These are phyloP conservation scores for Heteromyza rotundicornis DNA, from an alignment of 2,888 invertebrate species.

Conservation along the genomic window DNA sequence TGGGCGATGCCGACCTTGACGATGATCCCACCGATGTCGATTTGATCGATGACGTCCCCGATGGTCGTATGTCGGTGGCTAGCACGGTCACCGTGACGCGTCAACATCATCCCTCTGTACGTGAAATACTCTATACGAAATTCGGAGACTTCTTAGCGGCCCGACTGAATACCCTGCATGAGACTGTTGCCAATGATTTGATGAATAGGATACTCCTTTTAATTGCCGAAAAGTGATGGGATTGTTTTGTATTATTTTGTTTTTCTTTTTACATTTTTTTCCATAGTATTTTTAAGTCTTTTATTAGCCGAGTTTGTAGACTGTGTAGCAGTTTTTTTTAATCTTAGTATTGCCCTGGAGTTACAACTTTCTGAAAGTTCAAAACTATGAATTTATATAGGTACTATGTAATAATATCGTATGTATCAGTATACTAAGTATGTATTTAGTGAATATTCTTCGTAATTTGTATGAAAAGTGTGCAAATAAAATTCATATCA, in stretches of 20 bases:
- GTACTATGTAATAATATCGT: too few relatives aligned
- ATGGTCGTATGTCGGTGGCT: constrained; percentile 11
- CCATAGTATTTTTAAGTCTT: neutral
- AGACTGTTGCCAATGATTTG: constrained; percentile 56
- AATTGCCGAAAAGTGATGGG: constrained; percentile 51
- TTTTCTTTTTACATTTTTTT: neutral
- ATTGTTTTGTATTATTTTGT: neutral
- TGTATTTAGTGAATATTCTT: too few relatives aligned
- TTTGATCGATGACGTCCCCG: constrained; percentile 20
- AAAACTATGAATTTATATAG: too few relatives aligned
- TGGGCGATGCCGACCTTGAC: constrained; percentile 18
- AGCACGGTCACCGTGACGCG: neutral
- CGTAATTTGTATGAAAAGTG: too few relatives aligned
- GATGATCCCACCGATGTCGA: constrained; percentile 25
- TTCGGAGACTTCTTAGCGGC: constrained; percentile 59
- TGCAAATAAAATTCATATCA: too few relatives aligned
- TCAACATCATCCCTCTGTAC: constrained; percentile 38
- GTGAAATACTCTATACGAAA: constrained; percentile 54
- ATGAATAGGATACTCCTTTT: constrained; percentile 58
- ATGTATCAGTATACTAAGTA: too few relatives aligned
- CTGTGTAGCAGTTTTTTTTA: too few relatives aligned
- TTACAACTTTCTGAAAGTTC: too few relatives aligned
- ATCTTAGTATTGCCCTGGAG: too few relatives aligned
- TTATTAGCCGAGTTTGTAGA: neutral
- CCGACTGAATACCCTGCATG: constrained; percentile 56